Base-by-base conservation (phyloP, 2,113 vertebrate species). In the Onychostruthus taczanowskii region DNA sequence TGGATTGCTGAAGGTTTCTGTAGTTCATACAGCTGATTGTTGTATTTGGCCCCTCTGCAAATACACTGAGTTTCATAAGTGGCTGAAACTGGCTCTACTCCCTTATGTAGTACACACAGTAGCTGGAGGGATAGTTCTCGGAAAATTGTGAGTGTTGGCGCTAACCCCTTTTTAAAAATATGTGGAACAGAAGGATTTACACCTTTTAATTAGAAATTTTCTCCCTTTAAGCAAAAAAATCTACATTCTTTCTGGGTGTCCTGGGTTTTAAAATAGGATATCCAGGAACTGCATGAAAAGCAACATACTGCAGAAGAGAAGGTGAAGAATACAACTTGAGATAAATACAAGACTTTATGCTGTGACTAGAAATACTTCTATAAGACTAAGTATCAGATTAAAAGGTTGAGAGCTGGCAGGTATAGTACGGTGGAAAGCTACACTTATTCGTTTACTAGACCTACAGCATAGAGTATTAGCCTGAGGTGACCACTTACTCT, bases 191-290 rank as follows among this genome's bases (percentile, higher is more conserved):
- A 97, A 95, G 95, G 95, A 92, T 96, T 95, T 97, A 55, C 96
- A 96, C 95, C 64, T 97, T 80, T 87, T 96, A 97, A 96, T 97
- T 97, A 96, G 89, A 96, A 92, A 10, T 90, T 76, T 92, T 92
- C 68, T 92, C 49, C 47, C 70, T 89, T 90, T 78, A 80, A 81
- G 79, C 61, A 90, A 89, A 88, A 85, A 89, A 35, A 15, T 63
- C 43, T 67, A 28, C 81, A 83, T 96, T 96, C 83, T 75, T 94
- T 93, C 73, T 93, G 84, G 6, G 44, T 84, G 66, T 91, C 59
- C 58, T 84, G 35, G 24, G 18, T 75, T 97, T 95, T 94, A 64
- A 89, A 94, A 81, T 18, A 13, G 41, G 39, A n/a, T 94, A 94
- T 61, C 33, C 78, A 67, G 43, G 56, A 76, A 78, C 27, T 2